phyloP scores from a whole-genome alignment of 64 coral and sea anemone species.

The Porites australiensis region DNA sequence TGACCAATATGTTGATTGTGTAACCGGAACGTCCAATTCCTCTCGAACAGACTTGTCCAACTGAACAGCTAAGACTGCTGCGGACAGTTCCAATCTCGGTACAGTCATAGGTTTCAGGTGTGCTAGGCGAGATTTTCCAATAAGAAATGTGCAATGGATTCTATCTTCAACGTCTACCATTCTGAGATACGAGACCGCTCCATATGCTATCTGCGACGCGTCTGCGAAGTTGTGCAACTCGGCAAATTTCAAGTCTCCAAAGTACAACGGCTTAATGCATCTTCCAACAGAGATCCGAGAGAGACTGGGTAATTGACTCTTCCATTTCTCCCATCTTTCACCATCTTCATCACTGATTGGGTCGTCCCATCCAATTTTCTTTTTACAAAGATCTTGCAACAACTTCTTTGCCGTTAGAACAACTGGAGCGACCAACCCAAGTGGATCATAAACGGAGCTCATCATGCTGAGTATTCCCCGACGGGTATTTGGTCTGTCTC shows the following conservation, averaged over 20 bases:
- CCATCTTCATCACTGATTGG: no score
- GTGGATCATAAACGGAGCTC: no score
- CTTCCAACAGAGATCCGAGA: background rate
- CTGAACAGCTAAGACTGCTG: conserved; percentile 16
- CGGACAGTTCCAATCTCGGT: conserved; percentile 37
- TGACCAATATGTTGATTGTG: background rate
- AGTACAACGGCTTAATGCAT: background rate
- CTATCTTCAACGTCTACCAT: background rate
- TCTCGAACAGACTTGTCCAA: background rate
- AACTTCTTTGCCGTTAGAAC: no score
- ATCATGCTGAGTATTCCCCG: no score
- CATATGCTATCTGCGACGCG: background rate
- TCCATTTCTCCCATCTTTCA: no score
- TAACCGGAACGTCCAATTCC: background rate
- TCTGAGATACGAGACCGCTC: conserved; percentile 24
- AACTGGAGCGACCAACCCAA: no score
- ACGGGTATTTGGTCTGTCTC: no score
- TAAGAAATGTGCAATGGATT: background rate
- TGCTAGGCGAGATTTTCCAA: conserved; percentile 30
- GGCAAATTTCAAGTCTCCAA: background rate
- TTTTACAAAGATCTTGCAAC: no score
- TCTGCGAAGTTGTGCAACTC: conserved; percentile 18
- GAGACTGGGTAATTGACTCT: no score
- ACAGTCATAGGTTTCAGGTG: conserved; percentile 32
- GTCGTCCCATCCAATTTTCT: no score